A percentile compares a stretch with the other conserved stretches of the same genome.
Evolutionary conservation across 2,888 invertebrate genomes (phyloP).

Genomic region (Falcaria lacertinaria): DNA sequence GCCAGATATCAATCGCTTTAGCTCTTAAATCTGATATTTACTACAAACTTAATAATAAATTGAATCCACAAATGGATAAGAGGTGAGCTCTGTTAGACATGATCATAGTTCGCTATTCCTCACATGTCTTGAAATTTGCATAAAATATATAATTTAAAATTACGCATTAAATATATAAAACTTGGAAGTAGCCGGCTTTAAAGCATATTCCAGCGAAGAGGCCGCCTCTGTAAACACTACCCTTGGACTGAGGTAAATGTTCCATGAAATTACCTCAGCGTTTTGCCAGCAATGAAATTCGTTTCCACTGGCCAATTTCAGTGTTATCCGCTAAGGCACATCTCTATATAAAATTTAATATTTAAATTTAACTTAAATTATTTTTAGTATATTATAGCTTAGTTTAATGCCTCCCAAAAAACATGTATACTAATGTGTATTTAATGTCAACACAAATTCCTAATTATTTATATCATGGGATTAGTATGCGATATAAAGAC

Average conservation of each 20-base stretch:
- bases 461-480: no score
- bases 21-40: no score
- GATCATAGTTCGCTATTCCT: no score
- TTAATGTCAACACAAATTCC: no score
- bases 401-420: no score
- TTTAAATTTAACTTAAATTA: neutral
- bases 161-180: constrained; percentile 26
- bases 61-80: no score
- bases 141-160: constrained; percentile 27
- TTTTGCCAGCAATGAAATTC: constrained; percentile 56
- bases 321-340: constrained; percentile 38
- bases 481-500: no score
- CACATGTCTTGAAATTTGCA: neutral
- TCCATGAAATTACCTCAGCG: constrained; percentile 67
- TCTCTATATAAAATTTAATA: neutral
- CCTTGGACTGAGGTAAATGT: constrained; percentile 60
- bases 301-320: constrained; percentile 46
- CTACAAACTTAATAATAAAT: no score
- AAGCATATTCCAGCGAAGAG: constrained; percentile 20
- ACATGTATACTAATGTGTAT: no score
- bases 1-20: no score
- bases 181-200: constrained; percentile 21
- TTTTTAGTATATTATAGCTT: no score
- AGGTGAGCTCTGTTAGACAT: no score
- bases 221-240: constrained; percentile 50